Conservation (phyloP, 2,797 vertebrate genomes). For the Enteromius trimaculatus region DNA sequence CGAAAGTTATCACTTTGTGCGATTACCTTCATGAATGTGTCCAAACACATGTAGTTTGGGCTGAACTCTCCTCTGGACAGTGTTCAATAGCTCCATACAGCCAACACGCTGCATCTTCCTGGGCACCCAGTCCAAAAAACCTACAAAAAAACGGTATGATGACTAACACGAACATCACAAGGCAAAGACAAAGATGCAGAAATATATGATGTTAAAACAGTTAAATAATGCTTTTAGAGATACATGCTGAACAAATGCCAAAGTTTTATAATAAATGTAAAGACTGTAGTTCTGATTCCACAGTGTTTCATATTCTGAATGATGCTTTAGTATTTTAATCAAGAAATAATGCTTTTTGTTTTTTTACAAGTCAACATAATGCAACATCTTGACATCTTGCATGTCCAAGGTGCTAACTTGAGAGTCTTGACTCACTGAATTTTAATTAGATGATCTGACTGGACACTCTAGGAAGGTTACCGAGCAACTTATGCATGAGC, state of each 20-base stretch:
- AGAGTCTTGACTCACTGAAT: slow-evolving; percentile 16
- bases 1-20: not conserved
- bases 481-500: not conserved
- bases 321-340: not conserved
- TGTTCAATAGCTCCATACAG: slow-evolving; percentile 95
- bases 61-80: slow-evolving; percentile 93
- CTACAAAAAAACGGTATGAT: slow-evolving; percentile 67
- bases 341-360: not conserved
- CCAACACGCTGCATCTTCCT: slow-evolving; percentile 97
- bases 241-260: not conserved
- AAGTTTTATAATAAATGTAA: not conserved
- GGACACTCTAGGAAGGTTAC: not conserved
- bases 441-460: not conserved
- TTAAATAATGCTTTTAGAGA: slow-evolving; percentile 4
- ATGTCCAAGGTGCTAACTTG: not conserved
- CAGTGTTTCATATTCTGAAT: not conserved
- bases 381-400: not conserved
- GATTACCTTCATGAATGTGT: slow-evolving; percentile 94
- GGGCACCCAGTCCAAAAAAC: slow-evolving; percentile 97
- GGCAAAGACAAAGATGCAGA: slow-evolving; percentile 15
- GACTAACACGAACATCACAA: not conserved
- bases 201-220: not conserved
- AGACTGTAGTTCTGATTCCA: not conserved
- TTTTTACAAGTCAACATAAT: not conserved
- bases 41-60: slow-evolving; percentile 94